Evolutionary conservation across 2,797 vertebrate species (phyloP).

Genomic region (Mormyrus proboscirostris): DNA sequence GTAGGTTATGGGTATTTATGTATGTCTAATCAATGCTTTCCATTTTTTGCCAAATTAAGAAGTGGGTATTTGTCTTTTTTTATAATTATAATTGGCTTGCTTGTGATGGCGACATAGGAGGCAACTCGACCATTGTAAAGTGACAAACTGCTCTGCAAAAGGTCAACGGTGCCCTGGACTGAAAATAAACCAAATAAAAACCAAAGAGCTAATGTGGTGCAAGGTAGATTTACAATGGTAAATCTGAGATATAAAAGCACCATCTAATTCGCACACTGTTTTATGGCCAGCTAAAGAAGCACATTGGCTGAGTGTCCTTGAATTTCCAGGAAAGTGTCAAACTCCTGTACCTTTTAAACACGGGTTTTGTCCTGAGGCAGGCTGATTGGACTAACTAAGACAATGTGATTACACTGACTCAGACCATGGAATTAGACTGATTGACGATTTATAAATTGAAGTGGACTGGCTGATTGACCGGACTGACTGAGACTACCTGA

Average conservation of each 20-base stretch:
- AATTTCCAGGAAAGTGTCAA: background rate
- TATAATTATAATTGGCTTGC: background rate
- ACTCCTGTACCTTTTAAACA: background rate
- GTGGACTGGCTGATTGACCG: background rate
- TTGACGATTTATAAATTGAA: background rate
- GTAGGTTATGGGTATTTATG: background rate
- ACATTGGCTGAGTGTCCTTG: background rate
- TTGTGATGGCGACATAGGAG: background rate
- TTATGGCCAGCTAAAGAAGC: background rate
- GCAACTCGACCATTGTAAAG: background rate
- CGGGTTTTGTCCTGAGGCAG: background rate
- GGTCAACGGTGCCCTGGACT: background rate
- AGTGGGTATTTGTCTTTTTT: background rate
- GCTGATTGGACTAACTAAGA: background rate
- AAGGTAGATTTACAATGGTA: background rate
- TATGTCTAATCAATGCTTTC: background rate
- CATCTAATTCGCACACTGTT: background rate
- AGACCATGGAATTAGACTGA: background rate
- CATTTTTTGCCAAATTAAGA: conserved; percentile 8
- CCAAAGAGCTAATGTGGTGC: background rate
- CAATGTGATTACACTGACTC: background rate
- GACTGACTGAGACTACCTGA: background rate
- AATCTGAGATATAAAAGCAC: background rate
- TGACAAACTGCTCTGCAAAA: background rate
- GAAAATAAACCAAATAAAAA: background rate